Base-by-base conservation (phyloP, 92 coral and sea anemone genomes). In the Parazoanthus atlanticus region DNA sequence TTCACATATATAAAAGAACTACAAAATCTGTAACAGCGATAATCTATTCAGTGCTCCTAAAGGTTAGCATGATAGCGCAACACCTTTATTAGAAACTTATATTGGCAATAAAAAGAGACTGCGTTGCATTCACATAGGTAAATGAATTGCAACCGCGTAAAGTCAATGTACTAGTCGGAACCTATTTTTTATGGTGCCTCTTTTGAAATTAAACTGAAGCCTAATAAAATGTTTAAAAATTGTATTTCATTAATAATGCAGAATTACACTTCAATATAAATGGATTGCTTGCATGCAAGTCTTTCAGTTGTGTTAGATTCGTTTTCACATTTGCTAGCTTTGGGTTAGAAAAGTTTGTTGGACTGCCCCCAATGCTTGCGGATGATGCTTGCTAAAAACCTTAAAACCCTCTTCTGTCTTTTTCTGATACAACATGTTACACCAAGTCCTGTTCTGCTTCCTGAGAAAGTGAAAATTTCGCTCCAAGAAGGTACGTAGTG, bases 401-500 rank as follows among this genome's bases (percentile, higher is more conserved):
- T 84, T 3, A 30, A 26, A 49, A 46, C 78, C 38, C 38, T 84
- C n/a, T 46, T 43, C 87, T 84, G 87, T 52, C 64, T 84, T 21
- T 40, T 67, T 70, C 16, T 84, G 65, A 47, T 71, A 46, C 87
- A 84, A 32, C 78, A 84, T 17, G 87, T 71, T 84, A 67, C 76
- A 46, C 58, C 78, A 26, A 84, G 30, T 74, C 87, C 87, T 46
- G 36, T 84, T 82, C 33, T n/a, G 78, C 65, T 71, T 52, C 43
- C 78, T 41, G 46, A 17, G 76, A 30, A 28, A 26, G 31, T 5
- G 52, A 82, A 66, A n/a, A 13, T 21, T 26, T 83, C 78, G 30
- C 54, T 69, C 41, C 61, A 71, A 29, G 61, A 66, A 82, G 73
- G 87, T 84, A 69, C 5, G 87, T 29, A 40, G 17, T 17, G 64